Evolutionary conservation across 1,140 invertebrate genomes (phyloP).

Genomic region (Aplysia californica): DNA sequence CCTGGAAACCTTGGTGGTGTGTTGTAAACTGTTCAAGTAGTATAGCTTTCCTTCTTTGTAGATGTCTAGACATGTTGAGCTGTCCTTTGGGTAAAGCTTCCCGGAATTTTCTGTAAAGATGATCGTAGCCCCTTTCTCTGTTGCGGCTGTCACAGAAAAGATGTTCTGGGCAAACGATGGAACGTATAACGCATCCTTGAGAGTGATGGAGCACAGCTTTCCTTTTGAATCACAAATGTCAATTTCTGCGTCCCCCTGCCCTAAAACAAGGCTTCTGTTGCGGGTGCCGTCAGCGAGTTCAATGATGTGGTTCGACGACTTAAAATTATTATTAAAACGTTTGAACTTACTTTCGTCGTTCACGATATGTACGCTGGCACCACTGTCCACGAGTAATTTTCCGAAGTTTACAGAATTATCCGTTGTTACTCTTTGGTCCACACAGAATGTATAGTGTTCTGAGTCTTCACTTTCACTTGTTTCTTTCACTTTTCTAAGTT

Average conservation of each 20-base stretch:
- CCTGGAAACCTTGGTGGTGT: neutral
- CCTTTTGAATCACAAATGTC: slow-evolving; percentile 13
- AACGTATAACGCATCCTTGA: slow-evolving; percentile 30
- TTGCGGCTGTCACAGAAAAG: slow-evolving; percentile 29
- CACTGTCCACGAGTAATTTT: slow-evolving; percentile 9
- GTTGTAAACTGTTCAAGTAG: neutral
- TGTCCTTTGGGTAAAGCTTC: neutral
- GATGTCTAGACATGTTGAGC: neutral
- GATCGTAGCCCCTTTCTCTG: slow-evolving; percentile 2
- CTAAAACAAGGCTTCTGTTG: neutral
- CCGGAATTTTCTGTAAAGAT: neutral
- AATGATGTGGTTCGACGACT: slow-evolving; percentile 21
- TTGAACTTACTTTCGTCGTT: slow-evolving; percentile 28
- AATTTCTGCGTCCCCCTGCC: slow-evolving; percentile 16
- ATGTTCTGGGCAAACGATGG: slow-evolving; percentile 26
- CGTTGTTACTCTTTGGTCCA: neutral
- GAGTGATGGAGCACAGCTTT: neutral
- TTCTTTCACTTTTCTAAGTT: neutral
- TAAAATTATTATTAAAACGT: slow-evolving; percentile 19
- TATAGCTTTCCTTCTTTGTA: neutral
- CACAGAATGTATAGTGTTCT: neutral
- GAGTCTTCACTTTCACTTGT: neutral
- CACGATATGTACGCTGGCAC: slow-evolving; percentile 18
- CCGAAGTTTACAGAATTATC: slow-evolving; percentile 1
- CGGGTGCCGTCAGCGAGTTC: slow-evolving; percentile 30